Conservation (phyloP, 2,113 vertebrate genomes). For the Ameiurus melas region DNA sequence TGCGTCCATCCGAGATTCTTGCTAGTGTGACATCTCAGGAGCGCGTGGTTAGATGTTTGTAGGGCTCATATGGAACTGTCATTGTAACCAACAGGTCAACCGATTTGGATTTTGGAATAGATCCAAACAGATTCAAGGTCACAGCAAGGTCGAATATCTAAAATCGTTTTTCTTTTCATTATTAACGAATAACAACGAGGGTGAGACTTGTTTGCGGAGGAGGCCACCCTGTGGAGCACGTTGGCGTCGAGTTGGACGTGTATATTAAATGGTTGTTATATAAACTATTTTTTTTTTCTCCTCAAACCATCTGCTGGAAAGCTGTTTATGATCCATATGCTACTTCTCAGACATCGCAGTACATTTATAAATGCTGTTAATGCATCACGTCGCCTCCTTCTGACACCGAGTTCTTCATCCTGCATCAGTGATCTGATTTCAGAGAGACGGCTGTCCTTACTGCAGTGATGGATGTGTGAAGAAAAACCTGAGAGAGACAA, state of each 20-base stretch:
- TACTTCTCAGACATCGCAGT: neutral
- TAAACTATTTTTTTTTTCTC: neutral
- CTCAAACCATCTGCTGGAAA: neutral
- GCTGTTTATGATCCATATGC: neutral
- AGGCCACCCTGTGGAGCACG: no score
- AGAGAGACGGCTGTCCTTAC: slow-evolving; percentile 10
- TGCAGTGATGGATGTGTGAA: slow-evolving; percentile 14
- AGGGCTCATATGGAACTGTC: no score
- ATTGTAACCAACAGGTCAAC: no score
- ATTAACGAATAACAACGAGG: neutral
- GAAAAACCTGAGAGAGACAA: neutral
- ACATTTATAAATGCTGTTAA: slow-evolving; percentile 3
- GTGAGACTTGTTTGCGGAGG: neutral
- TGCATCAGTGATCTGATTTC: slow-evolving; percentile 3
- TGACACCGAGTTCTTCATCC: neutral
- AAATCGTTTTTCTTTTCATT: no score
- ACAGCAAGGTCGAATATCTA: no score
- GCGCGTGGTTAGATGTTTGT: no score
- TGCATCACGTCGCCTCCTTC: neutral
- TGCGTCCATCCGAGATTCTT: no score
- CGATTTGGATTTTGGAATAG: no score
- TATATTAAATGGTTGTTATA: neutral
- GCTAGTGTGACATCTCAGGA: no score
- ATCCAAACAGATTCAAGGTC: no score
- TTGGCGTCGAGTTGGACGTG: neutral